Evolutionary conservation across 2,888 invertebrate species (phyloP), one percentile per base, ranked within the genome.

Genomic region (Tiliacea aurago): DNA sequence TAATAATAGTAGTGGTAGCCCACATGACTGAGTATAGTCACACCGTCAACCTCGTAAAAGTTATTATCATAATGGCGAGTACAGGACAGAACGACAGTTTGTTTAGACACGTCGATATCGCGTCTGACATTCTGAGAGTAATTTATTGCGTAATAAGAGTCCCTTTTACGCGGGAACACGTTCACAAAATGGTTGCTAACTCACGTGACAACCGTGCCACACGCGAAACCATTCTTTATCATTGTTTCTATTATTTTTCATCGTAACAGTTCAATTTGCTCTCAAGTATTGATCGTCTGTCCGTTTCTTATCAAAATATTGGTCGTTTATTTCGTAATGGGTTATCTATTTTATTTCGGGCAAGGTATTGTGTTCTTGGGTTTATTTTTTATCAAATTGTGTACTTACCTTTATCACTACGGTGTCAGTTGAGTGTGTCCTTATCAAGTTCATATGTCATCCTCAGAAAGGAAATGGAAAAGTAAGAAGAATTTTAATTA

Each of bases 201-300:
- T 81, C 72, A 73, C 76, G 79, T 86, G 79, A 76, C 84, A 56
- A 55, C 68, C 59, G 68, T 67, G 74, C 64, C 66, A 72, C 85
- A 86, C 85, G 85, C 85, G 64, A 86, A 70, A 68, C 67, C 64
- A 81, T 84, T 78, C 69, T 79, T 78, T 84, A 76, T 83, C 88
- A 87, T 81, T 85, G 81, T 84, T 85, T 81, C 78, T 73, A 81
- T 76, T 74, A 81, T 86, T 77, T 83, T 84, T 83, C 81, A 83
- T 79, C 61, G 79, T 74, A 81, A 88, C 81, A 74, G 80, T 82
- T 84, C 86, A 81, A 86, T 87, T 81, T 84, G 62, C 77, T 79
- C 66, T 80, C 75, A 78, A 70, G 73, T 80, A 88, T 86, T 77
- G 83, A 87, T 87, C 69, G 78, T 74, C 58, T 76, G 79, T 73